Base-by-base conservation (phyloP, 2,797 vertebrate species). In the Somateria mollissima region DNA sequence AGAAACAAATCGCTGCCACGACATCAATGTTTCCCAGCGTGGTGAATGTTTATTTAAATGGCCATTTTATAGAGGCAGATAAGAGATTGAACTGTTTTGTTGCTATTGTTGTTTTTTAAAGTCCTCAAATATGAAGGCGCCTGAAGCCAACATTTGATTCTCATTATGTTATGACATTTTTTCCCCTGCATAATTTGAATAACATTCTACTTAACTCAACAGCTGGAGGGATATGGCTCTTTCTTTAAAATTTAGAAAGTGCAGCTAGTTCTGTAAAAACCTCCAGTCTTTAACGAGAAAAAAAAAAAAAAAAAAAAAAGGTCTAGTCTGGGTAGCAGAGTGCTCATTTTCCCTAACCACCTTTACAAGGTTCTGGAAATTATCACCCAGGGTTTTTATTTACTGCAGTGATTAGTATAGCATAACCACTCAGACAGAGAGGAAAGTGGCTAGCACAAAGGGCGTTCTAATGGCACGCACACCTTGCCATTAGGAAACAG, bases 201-300 rank as follows among this genome's bases (percentile, higher is more conserved):
- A 97, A 95, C 88, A 91, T 92, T 95, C 92, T 94, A 93, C 90
- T 96, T 96, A 97, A 85, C 90, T 95, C 87, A 96, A 82, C 88
- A 97, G 94, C 94, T 92, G 91, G 97, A 96, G 80, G 80, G 82
- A 94, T 94, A 61, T 65, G 86, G 77, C 75, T 78, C 87, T 96
- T 58, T 14, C 79, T 74, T 47, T 61, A 30, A 6, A 3, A n/a
- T 94, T 43, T 30, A 57, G 70, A 37, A 28, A 89, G 79, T 13
- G 41, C 41, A 93, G 66, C 53, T 41, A 1, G 73, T 47, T 85
- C 36, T 81, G 22, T 21, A 2, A 16, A 64, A 65, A 51, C 19
- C 66, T 57, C 22, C 43, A 56, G 18, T 15, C 32, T n/a, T 65
- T 28, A 56, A 47, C 5, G 13, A 27, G 27, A 30, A 65, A 49